Conservation (phyloP, 1,140 invertebrate genomes). For the Neelides sp. region DNA sequence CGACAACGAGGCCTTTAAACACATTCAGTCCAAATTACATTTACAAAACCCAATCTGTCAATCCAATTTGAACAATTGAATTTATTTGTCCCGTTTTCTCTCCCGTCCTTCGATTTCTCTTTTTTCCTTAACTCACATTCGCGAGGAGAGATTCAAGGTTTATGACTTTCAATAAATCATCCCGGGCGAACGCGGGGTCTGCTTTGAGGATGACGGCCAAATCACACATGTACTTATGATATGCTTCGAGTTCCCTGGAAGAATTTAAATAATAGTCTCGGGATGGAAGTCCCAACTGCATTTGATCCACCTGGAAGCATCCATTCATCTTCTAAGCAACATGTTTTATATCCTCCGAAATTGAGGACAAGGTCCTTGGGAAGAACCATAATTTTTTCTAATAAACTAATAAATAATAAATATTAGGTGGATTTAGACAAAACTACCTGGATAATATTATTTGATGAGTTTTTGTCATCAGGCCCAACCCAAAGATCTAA, state of each 20-base stretch:
- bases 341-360: no score
- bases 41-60: no score
- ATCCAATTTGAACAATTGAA: no score
- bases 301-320: slow-evolving; percentile 57
- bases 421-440: neutral
- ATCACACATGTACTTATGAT: slow-evolving; percentile 34
- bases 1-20: slow-evolving; percentile 50
- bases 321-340: neutral
- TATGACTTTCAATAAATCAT: slow-evolving; percentile 55
- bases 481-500: slow-evolving; percentile 70
- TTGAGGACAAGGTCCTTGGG: no score
- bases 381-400: slow-evolving; percentile 6
- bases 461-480: slow-evolving; percentile 70
- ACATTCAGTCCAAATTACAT: no score
- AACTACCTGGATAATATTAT: slow-evolving; percentile 71
- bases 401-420: slow-evolving; percentile 5
- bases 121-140: slow-evolving; percentile 59
- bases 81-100: no score
- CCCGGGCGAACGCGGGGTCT: slow-evolving; percentile 44
- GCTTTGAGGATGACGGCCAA: slow-evolving; percentile 61
- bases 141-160: slow-evolving; percentile 63
- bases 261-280: slow-evolving; percentile 66
- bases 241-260: slow-evolving; percentile 41
- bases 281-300: slow-evolving; percentile 61
- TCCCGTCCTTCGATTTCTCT: no score